These are phyloP conservation scores for Rhinichthys klamathensis DNA, from an alignment of 2,113 vertebrate species.

Conservation along the genomic window DNA sequence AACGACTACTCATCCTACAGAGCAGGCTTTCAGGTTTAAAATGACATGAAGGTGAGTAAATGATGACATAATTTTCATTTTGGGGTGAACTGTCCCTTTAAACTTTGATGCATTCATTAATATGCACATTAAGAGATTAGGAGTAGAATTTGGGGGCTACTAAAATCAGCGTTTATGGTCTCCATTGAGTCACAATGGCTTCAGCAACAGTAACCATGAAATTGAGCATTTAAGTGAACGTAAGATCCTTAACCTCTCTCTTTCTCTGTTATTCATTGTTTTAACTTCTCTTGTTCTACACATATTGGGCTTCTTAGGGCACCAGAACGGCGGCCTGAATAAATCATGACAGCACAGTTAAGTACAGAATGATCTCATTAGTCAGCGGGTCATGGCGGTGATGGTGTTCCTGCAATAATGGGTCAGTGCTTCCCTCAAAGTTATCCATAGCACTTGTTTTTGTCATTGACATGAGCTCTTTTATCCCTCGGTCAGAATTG, in stretches of 20 bases:
- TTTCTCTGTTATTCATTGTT: slow-evolving; percentile 23
- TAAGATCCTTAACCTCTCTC: slow-evolving; percentile 6
- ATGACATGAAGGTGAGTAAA: background rate
- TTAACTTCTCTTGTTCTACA: background rate
- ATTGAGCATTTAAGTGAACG: background rate
- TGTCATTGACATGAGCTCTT: slow-evolving; percentile 32
- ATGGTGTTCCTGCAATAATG: background rate
- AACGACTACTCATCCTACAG: background rate
- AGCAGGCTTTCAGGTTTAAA: background rate
- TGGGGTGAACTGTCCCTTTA: background rate
- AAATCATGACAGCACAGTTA: slow-evolving; percentile 35
- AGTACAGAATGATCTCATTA: slow-evolving; percentile 27
- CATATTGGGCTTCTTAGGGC: background rate
- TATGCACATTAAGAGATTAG: background rate
- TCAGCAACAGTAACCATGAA: background rate
- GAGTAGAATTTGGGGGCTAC: background rate
- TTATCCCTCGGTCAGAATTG: background rate
- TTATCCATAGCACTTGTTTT: background rate
- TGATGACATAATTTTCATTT: background rate
- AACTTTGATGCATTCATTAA: background rate
- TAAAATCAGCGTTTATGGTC: background rate
- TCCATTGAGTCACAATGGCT: background rate
- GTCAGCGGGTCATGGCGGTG: slow-evolving; percentile 17
- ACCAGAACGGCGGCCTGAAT: background rate
- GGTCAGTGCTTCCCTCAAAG: slow-evolving; percentile 32